Evolutionary conservation across 53 echinoderm and acorn worm genomes (phyloP).

Genomic region (Hippasteria phrygiana): DNA sequence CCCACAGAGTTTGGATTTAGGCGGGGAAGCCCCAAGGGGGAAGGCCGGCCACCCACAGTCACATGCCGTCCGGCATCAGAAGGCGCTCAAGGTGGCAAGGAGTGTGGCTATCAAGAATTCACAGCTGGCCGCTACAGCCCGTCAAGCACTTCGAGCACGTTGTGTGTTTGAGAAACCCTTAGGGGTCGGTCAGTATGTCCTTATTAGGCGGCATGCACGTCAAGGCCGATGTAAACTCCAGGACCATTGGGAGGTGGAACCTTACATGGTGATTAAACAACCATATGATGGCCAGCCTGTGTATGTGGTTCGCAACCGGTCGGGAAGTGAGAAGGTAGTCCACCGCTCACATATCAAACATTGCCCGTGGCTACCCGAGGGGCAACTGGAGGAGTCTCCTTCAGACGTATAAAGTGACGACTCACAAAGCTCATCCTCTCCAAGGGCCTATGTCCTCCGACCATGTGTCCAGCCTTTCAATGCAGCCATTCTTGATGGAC

Average conservation of each 20-base stretch:
- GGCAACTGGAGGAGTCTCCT: background rate
- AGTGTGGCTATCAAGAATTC: background rate
- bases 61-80: slow-evolving; percentile 12
- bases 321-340: background rate
- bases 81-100: background rate
- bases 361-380: slow-evolving; percentile 2
- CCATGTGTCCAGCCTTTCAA: no score
- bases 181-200: slow-evolving; percentile 53
- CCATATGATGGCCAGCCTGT: slow-evolving; percentile 8
- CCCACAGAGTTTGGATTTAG: background rate
- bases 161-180: slow-evolving; percentile 45
- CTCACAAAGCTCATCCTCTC: no score
- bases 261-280: background rate
- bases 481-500: no score
- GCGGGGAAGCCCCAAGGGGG: slow-evolving; percentile 12
- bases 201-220: background rate
- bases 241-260: slow-evolving; percentile 5
- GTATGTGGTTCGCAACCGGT: background rate
- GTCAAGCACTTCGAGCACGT: background rate
- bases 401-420: no score
- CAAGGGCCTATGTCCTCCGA: no score
- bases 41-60: background rate
- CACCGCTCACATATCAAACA: background rate
- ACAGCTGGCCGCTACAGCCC: background rate
- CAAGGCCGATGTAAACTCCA: background rate